Evolutionary conservation across 2,797 vertebrate genomes (phyloP).

Genomic region (Sebastes elongatus): DNA sequence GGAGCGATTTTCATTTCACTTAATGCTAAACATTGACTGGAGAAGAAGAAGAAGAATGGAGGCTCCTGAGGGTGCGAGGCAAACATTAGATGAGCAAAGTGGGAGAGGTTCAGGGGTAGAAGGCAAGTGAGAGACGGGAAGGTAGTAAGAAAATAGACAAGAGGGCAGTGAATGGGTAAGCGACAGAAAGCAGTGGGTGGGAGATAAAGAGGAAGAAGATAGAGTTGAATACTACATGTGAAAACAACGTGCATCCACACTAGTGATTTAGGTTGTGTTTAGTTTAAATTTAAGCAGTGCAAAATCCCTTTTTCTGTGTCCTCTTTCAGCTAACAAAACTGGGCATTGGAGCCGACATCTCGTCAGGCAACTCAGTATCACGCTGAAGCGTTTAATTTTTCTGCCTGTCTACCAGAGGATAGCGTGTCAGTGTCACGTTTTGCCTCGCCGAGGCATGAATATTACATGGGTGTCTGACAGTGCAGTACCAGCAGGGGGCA

Average conservation of each 20-base stretch:
- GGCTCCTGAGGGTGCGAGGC: not conserved
- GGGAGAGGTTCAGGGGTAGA: not conserved
- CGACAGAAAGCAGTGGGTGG: not conserved
- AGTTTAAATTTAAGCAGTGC: no score
- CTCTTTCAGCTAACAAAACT: not conserved
- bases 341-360: not conserved
- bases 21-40: conserved; percentile 4
- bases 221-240: no score
- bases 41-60: not conserved
- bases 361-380: not conserved
- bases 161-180: not conserved
- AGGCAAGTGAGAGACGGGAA: not conserved
- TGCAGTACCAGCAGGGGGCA: no score
- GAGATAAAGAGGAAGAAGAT: not conserved
- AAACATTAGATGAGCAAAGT: not conserved
- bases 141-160: not conserved
- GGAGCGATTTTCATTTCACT: not conserved
- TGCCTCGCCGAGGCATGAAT: no score
- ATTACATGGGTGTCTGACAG: no score
- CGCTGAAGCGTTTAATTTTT: no score
- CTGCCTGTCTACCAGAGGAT: no score
- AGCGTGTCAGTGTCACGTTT: no score
- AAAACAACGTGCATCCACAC: not conserved
- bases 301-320: not conserved
- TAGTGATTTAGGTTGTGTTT: not conserved